Evolutionary conservation across 2,113 vertebrate genomes (phyloP), one percentile per base, ranked within the genome.

Genomic region (Morone saxatilis): DNA sequence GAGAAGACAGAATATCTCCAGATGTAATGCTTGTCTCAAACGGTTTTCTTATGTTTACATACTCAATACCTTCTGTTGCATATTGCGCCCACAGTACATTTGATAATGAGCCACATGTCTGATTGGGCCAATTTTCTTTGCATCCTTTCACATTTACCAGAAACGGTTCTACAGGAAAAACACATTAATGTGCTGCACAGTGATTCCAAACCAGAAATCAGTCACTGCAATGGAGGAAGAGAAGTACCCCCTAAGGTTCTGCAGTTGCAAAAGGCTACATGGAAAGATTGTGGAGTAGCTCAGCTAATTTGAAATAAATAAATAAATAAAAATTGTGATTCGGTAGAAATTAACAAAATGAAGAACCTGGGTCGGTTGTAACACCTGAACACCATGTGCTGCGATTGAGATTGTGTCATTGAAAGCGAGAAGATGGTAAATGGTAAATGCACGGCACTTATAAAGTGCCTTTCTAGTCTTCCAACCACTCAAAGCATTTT

Each of bases 61-160:
- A 66, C 76, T 60, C 53, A 56, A 61, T 48, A 67, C 84, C 81
- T 83, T 85, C 79, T 91, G 82, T 78, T 89, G 65, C 85, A 66
- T 57, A 63, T 70, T 78, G 69, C 57, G 86, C 79, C 85, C 54
- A 69, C 65, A 76, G 79, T 78, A 83, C 47, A 81, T 80, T 83
- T 75, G 31, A 31, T 85, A 87, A 87, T 86, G 81, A 87, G 80
- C 78, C 80, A 76, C 87, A 80, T 79, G 84, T 72, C 73, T 79
- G 78, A 88, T 50, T 72, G 75, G 65, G 19, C 51, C 54, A 48
- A 60, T 48, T 65, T 68, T 25, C 71, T 36, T 31, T 41, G 41
- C 59, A 31, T 80, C 62, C 51, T 47, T 57, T 82, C 75, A 74
- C 53, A 54, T 50, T 76, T 53, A 79, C 19, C 40, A 63, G 56